These are phyloP conservation scores for Xestia c-nigrum DNA, from an alignment of 2,888 invertebrate species.

Conservation along the genomic window DNA sequence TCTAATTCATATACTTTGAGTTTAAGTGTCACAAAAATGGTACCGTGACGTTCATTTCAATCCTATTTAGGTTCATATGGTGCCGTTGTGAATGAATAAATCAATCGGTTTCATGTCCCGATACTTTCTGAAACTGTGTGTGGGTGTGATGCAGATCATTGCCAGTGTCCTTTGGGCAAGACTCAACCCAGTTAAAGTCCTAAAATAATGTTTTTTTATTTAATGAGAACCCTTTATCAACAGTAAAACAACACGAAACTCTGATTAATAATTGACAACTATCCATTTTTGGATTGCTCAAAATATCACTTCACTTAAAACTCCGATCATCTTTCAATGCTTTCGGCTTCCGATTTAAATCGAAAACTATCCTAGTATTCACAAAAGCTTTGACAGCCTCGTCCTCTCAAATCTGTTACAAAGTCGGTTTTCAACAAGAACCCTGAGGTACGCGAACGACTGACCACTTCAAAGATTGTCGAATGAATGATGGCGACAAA, in stretches of 20 bases:
- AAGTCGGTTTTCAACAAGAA: conserved; percentile 70
- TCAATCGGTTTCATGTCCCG: neutral
- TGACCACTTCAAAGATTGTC: conserved; percentile 70
- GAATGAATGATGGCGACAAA: conserved; percentile 49
- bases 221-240: neutral
- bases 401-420: conserved; percentile 67
- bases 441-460: conserved; percentile 28
- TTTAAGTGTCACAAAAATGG: too few relatives aligned
- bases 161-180: neutral
- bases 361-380: conserved; percentile 5
- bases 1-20: too few relatives aligned
- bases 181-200: neutral
- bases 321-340: neutral
- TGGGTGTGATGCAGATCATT: neutral
- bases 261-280: neutral
- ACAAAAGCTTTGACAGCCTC: conserved; percentile 14
- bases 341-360: neutral
- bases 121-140: neutral
- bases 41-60: neutral
- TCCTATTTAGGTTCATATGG: neutral
- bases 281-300: neutral
- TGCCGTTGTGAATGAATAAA: neutral
- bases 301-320: neutral
- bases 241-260: neutral
- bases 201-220: neutral